Evolutionary conservation across 2,797 vertebrate genomes (phyloP), one percentile per base, ranked within the genome.

Genomic region (Pangasius krempfi): DNA sequence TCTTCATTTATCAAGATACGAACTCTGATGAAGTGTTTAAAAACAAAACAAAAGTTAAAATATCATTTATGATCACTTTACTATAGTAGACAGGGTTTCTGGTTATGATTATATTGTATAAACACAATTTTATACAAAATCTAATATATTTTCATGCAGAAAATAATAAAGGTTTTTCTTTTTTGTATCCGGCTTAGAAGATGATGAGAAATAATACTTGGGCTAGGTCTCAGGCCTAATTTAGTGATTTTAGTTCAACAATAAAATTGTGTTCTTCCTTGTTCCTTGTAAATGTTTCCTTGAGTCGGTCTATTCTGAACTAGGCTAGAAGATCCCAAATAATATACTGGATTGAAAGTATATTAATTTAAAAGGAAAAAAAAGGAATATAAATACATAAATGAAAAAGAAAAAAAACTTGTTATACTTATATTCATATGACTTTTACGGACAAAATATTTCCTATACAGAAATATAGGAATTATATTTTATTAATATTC

Each of bases 231-330:
- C n/a, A 2, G 7, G 18, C 20, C 20, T 60, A 25, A 25, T 58
- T 81, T 9, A 40, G 5, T 54, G 25, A 2, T 47, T 76, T 76
- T 76, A 54, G 16, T 16, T 56, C 40, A 10, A 2, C 56, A 62
- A 1, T 62, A 62, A 25, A 82, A 2, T 25, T 27, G 10, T 37
- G 14, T 58, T 27, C 33, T 82, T 62, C 79, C 79, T 81, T 81
- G 54, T 82, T 82, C 58, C 33, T 64, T 83, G 58, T 83, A 47
- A 62, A 64, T 64, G 58, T 64, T 83, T 83, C 13, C 25, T 4
- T n/a, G 7, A 80, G 25, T 14, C 20, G 5, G 33, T 40, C 16
- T 37, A 9, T 2, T 56, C 30, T 54, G 3, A 54, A 56, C 7
- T 20, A 54, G 9, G 1, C 3, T 12, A 20, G 47, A n/a, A 27